Evolutionary conservation across 2,888 invertebrate genomes (phyloP), one percentile per base, ranked within the genome.

Genomic region (Zygothrica quintamaculata): DNA sequence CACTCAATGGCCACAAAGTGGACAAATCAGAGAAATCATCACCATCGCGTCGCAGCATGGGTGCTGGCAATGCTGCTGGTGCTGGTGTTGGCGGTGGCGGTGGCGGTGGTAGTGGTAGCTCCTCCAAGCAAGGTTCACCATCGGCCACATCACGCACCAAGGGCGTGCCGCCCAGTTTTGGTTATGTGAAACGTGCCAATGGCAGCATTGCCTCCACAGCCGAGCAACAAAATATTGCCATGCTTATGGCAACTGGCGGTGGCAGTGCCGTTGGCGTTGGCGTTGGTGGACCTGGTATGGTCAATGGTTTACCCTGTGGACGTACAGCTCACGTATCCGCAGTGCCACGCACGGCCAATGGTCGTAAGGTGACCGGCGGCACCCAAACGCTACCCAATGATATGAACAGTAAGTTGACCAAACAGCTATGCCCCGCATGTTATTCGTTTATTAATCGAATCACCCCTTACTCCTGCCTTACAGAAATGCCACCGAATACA

Each of bases 321-420:
- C 91, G 93, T 88, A 96, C 96, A 6, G 96, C 96, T 37, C 95
- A 96, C 92, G 96, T 96, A 26, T 95, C 96, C 48, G 96, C 96
- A 1, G 96, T 96, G 36, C 96, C 96, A 6, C 93, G 96, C 82
- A 86, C 89, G n/a, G 95, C 96, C 0, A 81, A 87, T 26, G 96
- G 96, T 92, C 95, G 97, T 26, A 97, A 97, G 92, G 96, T 97
- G 18, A 96, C 97, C 4, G 97, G 97, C 9, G 97, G 97, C 22
- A 97, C 97, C 0, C 97, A 97, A 90, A 97, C 97, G 4, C 95
- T 96, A 84, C 95, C 95, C 29, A 95, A 95, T 80, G 96, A 96
- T 86, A 84, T 88, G 90, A 94, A 93, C 88, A 94, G 94, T 94
- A 89, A 92, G 93, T 92, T 5, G 7, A 8, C 7, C 0, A 0